Base-by-base conservation (phyloP, 2,888 invertebrate species). In the Eupithecia subfuscata region DNA sequence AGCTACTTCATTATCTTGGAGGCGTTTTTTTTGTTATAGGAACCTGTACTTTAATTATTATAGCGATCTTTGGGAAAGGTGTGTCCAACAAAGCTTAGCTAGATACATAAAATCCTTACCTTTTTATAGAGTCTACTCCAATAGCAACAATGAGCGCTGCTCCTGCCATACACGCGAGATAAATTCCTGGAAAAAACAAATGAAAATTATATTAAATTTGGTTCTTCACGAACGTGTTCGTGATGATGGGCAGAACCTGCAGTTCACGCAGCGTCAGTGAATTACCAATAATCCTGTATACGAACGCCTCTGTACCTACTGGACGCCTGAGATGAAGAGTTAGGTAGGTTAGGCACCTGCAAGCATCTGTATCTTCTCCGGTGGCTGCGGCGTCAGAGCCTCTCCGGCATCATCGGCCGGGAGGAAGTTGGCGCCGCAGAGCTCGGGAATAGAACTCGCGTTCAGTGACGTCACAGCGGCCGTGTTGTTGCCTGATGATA, bases 41-140 rank as follows among this genome's bases (percentile, higher is more conserved):
- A 2, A 30, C 30, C 30, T 30, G 1, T 30, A 30, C 30, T 30
- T 30, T 30, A 30, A 30, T 30, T 3, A 2, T 30, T 2, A 30
- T 30, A n/a, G n/a, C 37, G 2, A 5, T 37, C 37, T 37, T 37
- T 37, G 37, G 7, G 7, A 37, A 37, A 37, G 37, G 37, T 37
- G 37, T 37, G 30, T 30, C 30, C 30, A 30, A 30, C 30, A 6
- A 16, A 48, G 5, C 6, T 6, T 5, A 48, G 16, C 48, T 48
- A 16, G 14, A n/a, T 22, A 4, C 22, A 56, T 22, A 22, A 16
- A 60, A 63, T 78, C 1, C 12, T 70, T 89, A 96, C 95, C 95
- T 94, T 77, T 94, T 95, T 85, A 96, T 92, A 1, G 96, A 95
- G 84, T 97, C 97, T 1, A 97, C 95, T 69, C 96, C 95, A 40